A percentile compares a stretch with the other conserved stretches of the same genome.
Conservation (phyloP, 2,888 invertebrate genomes). For the Pharmacophagus antenor region DNA sequence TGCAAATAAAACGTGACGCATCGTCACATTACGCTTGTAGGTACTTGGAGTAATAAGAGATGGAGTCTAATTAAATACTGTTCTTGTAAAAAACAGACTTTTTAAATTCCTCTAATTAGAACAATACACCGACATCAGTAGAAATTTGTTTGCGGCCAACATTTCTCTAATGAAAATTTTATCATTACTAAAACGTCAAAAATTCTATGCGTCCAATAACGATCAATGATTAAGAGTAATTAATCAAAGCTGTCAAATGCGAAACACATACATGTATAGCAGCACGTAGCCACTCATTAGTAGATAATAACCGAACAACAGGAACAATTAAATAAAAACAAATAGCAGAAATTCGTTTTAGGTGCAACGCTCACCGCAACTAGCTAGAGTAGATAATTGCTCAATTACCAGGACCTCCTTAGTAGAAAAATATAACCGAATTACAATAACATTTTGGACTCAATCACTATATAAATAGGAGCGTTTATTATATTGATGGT, state of each 20-base stretch:
- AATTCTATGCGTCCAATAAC: conserved; percentile 1
- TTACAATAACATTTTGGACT: conserved; percentile 55
- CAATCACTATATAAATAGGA: conserved; percentile 59
- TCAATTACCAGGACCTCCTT: conserved; percentile 52
- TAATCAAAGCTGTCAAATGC: background rate
- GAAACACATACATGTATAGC: background rate
- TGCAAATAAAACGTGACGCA: background rate
- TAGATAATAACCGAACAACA: background rate
- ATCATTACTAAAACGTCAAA: background rate
- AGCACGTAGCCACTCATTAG: background rate
- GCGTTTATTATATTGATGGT: conserved; percentile 55
- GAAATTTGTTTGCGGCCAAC: background rate
- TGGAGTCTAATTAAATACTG: background rate
- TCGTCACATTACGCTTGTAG: background rate
- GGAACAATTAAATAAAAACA: conserved; percentile 50
- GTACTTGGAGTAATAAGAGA: background rate
- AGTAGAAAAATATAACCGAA: conserved; percentile 18
- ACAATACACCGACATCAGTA: background rate
- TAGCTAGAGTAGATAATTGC: conserved; percentile 78
- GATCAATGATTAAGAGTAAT: background rate
- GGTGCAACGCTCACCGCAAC: conserved; percentile 75
- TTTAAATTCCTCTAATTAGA: background rate
- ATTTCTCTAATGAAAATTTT: background rate
- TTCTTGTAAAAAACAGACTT: background rate
- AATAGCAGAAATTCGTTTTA: conserved; percentile 74